Conservation (phyloP, 2,888 invertebrate species). For the Drosophila bunnanda region DNA sequence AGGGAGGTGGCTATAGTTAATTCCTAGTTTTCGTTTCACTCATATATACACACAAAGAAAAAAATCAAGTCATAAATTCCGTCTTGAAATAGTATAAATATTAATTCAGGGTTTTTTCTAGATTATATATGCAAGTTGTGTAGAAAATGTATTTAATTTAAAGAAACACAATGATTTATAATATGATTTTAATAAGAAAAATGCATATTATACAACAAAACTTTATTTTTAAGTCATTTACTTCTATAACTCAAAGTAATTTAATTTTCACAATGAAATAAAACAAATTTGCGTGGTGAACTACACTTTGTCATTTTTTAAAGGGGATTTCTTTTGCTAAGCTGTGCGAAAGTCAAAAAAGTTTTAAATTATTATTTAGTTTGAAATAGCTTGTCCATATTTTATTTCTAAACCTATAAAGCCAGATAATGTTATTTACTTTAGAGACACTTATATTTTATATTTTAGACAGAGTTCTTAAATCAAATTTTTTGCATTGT, state of each 20-base stretch:
- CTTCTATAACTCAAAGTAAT: background rate
- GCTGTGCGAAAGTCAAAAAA: background rate
- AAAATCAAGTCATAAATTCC: background rate
- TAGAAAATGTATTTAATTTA: background rate
- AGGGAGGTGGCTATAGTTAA: conserved; percentile 20
- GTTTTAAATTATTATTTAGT: no score
- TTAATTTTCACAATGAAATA: no score
- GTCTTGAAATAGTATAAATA: background rate
- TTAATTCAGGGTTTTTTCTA: background rate
- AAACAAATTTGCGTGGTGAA: background rate
- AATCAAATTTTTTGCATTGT: no score
- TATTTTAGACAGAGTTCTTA: no score
- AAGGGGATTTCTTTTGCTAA: background rate
- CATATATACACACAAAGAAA: background rate
- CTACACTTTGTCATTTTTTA: background rate
- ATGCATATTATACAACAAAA: background rate
- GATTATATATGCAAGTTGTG: no score
- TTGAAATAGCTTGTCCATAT: no score
- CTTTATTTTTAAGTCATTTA: no score
- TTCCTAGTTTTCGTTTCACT: conserved; percentile 4
- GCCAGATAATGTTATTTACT: no score
- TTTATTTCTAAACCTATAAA: no score
- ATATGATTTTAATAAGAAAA: background rate
- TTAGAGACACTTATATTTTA: no score
- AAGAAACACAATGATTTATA: background rate